Evolutionary conservation across 1,140 invertebrate species (phyloP).

Genomic region (Trichonephila inaurata): DNA sequence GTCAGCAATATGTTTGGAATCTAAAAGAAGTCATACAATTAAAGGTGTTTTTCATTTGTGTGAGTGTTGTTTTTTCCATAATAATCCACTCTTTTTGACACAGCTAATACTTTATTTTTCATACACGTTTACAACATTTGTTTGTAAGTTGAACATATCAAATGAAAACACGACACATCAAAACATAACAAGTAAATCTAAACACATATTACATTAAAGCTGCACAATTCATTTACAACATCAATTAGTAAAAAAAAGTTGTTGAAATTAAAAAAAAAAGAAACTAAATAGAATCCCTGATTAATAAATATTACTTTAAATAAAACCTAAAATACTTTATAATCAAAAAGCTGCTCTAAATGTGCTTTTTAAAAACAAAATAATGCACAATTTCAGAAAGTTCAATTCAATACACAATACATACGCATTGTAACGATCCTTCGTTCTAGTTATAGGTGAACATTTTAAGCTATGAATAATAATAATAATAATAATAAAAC

Average conservation of each 20-base stretch:
- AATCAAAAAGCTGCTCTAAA: not conserved
- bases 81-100: not conserved
- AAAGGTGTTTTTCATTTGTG: no score
- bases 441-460: not conserved
- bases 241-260: not conserved
- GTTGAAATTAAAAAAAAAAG: conserved; percentile 1
- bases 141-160: conserved; percentile 40
- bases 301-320: not conserved
- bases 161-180: conserved; percentile 22
- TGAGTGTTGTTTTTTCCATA: no score
- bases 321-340: not conserved
- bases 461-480: not conserved
- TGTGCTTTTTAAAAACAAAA: not conserved
- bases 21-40: no score
- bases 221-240: conserved; percentile 26
- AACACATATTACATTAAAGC: conserved; percentile 38
- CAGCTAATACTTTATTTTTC: conserved; percentile 19
- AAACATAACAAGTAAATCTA: conserved; percentile 44
- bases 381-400: not conserved
- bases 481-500: not conserved
- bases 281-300: not conserved
- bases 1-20: no score
- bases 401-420: not conserved
- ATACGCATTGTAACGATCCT: not conserved
- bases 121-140: conserved; percentile 35